Percentiles rank a stretch among this genome's conserved stretches.
These are phyloP conservation scores for Drosophila seguyi DNA, from an alignment of 1,140 invertebrate genomes.

Conservation along the genomic window DNA sequence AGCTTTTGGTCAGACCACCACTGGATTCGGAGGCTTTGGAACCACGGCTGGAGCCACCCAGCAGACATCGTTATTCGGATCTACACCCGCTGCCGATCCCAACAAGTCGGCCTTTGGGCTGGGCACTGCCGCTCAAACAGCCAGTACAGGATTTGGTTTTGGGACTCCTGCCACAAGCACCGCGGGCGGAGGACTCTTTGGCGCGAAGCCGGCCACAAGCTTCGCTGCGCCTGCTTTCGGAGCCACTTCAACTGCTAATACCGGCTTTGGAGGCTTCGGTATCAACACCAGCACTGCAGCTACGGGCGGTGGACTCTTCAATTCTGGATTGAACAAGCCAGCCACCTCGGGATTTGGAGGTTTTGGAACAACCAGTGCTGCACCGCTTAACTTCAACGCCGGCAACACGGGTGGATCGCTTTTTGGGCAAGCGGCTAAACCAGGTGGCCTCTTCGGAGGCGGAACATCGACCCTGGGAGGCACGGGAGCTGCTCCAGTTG, in stretches of 20 bases:
- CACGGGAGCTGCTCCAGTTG: constrained; percentile 30
- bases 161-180: constrained; percentile 76
- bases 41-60: constrained; percentile 71
- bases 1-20: constrained; percentile 75
- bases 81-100: constrained; percentile 86
- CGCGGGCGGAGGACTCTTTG: constrained; percentile 75
- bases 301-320: constrained; percentile 86
- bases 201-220: constrained; percentile 81
- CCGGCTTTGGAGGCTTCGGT: constrained; percentile 74
- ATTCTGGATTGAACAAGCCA: constrained; percentile 86
- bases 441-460: constrained; percentile 85
- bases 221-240: constrained; percentile 84
- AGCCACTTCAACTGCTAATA: constrained; percentile 68
- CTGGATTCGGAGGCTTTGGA: constrained; percentile 85
- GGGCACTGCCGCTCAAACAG: constrained; percentile 83
- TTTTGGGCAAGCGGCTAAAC: constrained; percentile 72
- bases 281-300: constrained; percentile 72
- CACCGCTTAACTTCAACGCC: constrained; percentile 85
- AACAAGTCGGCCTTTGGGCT: constrained; percentile 86
- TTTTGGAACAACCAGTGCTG: constrained; percentile 71
- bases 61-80: constrained; percentile 84
- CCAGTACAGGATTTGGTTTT: constrained; percentile 85
- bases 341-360: constrained; percentile 85
- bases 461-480: constrained; percentile 48
- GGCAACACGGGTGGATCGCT: constrained; percentile 85